Evolutionary conservation across 1,140 invertebrate genomes (phyloP).

Genomic region (Ericerus pela): DNA sequence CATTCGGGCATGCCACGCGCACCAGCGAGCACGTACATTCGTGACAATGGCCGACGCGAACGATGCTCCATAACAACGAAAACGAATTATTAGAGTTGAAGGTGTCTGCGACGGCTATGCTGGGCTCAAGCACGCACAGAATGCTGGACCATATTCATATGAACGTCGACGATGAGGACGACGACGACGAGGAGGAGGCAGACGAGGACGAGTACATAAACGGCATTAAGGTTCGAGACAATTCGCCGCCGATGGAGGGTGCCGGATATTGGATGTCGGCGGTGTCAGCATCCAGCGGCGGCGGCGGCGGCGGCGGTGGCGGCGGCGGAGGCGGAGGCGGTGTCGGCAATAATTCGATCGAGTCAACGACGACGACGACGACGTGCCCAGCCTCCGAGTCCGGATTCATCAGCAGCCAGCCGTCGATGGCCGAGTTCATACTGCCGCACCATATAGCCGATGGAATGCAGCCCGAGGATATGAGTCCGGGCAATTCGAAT

Average conservation of each 20-base stretch:
- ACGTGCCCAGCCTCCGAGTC: slow-evolving; percentile 44
- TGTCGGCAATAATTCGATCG: slow-evolving; percentile 36
- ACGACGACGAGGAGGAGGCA: slow-evolving; percentile 12
- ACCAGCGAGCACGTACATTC: too few species aligned
- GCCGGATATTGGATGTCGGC: slow-evolving; percentile 40
- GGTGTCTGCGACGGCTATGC: too few species aligned
- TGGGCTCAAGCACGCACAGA: not conserved
- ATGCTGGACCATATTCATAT: not conserved
- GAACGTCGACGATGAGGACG: slow-evolving; percentile 15
- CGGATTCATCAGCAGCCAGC: slow-evolving; percentile 81
- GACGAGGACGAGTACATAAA: slow-evolving; percentile 15
- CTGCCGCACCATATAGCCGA: slow-evolving; percentile 55
- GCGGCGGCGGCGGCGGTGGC: slow-evolving; percentile 25
- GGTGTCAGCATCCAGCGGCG: slow-evolving; percentile 36
- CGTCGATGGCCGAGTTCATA: slow-evolving; percentile 84
- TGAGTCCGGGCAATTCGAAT: slow-evolving; percentile 3
- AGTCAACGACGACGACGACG: slow-evolving; percentile 29
- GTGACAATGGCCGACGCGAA: too few species aligned
- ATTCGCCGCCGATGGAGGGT: slow-evolving; percentile 21
- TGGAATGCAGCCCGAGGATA: slow-evolving; percentile 19
- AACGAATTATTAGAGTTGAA: too few species aligned
- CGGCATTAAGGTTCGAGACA: slow-evolving; percentile 10
- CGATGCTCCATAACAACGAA: too few species aligned
- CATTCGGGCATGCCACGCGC: too few species aligned
- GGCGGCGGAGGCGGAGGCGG: slow-evolving; percentile 37